Base-by-base conservation (phyloP, 2,888 invertebrate species). In the Hydraecia micacea region DNA sequence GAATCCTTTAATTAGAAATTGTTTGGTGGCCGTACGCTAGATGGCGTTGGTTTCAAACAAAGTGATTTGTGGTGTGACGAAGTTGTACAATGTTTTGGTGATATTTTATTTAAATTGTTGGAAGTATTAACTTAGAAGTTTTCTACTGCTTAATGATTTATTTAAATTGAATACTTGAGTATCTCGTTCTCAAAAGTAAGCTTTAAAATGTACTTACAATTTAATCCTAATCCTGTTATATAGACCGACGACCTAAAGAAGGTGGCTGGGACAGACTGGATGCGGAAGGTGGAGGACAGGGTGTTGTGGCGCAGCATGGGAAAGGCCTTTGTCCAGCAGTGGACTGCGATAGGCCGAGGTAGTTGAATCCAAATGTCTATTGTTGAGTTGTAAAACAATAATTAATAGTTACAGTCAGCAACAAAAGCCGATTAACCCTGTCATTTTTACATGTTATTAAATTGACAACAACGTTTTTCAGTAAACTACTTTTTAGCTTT, bases 1-100 rank as follows among this genome's bases (percentile, higher is more conserved):
- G 92, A 92, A 93, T 94, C 90, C 90, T 89, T 90, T 92, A 93
- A 94, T 94, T 92, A 94, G 89, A 93, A 86, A 72, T 73, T 36
- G 68, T 84, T 84, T 72, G 21, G 15, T 25, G 13, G 3, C 8
- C 9, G 11, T n/a, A 25, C 58, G 49, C 1, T 84, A 84, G 84
- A 72, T 84, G 80, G 73, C 67, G 73, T 46, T 75, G 55, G 36
- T 71, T 58, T 42, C 2, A 11, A 25, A 21, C 1, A 8, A 13
- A 25, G 15, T 75, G 15, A 11, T 58, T 58, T 73, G 32, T n/a
- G 25, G 32, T 63, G 73, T 49, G 9, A 36, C 25, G 28, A 32
- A 49, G 6, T 70, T 32, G 25, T 49, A 28, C 25, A 25, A 21
- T 73, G 2, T 46, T 42, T 46, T 63, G 25, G 15, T 65, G 11